Evolutionary conservation across 2,113 vertebrate genomes (phyloP), one percentile per base, ranked within the genome.

Genomic region (Climacteris rufus): DNA sequence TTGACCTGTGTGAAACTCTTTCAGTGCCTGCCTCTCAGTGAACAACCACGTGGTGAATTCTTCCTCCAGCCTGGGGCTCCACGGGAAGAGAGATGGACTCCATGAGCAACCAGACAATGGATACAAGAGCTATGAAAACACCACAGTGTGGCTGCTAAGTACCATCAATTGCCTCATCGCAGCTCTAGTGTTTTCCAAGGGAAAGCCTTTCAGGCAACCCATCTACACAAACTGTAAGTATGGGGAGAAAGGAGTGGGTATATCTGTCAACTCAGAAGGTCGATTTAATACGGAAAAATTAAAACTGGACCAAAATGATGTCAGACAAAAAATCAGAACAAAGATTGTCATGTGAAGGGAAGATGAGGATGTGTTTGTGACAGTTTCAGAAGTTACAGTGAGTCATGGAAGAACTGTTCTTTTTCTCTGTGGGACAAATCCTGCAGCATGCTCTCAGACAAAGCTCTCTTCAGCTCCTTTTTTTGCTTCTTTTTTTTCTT

Each of bases 201-300:
- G 98, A 91, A 98, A 95, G 54, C 98, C 98, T 20, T 98, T 98
- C 87, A 96, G 98, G 91, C 97, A 98, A 68, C 98, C 98, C 7
- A 92, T 97, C 53, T 98, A 98, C 74, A 98, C 78, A 56, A 98
- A 98, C 90, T 97, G 98, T 98, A 95, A 98, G 98, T 97, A 91
- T 42, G 31, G n/a, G 16, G 44, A 74, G n/a, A 81, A 21, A 76
- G 30, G 23, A 33, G 71, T 37, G 20, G 2, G 49, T 44, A 37
- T 60, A 8, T 39, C 31, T 44, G 20, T 78, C 50, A 84, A 13
- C 4, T 75, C 10, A 75, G 10, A 15, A 60, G 12, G 5, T 56
- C 42, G n/a, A 0, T 79, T 71, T 49, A 44, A 27, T 40, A 47
- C 18, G 24, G 31, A 50, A 78, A 87, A 59, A 42, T 22, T n/a